These are phyloP conservation scores for Exephanes ischioxanthus DNA, from an alignment of 2,888 invertebrate species.

Conservation along the genomic window DNA sequence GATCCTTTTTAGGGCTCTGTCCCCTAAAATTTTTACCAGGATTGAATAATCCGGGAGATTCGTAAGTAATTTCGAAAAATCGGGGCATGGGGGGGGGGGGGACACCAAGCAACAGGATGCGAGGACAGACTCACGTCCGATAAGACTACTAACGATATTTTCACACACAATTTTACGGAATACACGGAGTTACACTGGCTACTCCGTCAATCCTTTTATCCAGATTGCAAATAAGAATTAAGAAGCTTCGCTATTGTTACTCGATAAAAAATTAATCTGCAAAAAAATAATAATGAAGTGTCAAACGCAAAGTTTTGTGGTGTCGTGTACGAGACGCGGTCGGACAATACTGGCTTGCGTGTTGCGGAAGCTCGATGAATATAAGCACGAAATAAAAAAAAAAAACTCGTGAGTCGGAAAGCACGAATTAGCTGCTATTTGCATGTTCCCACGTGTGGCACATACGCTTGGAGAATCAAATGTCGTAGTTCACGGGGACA, in stretches of 20 bases:
- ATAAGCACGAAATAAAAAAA: slow-evolving; percentile 6
- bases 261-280: background rate
- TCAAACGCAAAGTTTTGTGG: background rate
- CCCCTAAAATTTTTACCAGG: too few relatives aligned
- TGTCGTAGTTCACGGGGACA: slow-evolving; percentile 6
- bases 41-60: too few relatives aligned
- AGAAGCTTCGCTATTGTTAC: background rate
- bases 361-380: background rate
- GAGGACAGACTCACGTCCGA: too few relatives aligned
- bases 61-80: too few relatives aligned
- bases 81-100: too few relatives aligned
- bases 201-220: background rate
- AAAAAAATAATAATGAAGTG: background rate
- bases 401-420: slow-evolving; percentile 23
- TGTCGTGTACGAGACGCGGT: background rate
- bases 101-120: too few relatives aligned
- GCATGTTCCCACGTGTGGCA: background rate
- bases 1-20: too few relatives aligned
- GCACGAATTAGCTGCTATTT: slow-evolving; percentile 4
- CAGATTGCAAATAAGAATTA: background rate
- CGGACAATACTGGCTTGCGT: background rate
- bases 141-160: too few relatives aligned
- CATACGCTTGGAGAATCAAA: background rate
- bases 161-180: too few relatives aligned
- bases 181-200: background rate